These are phyloP conservation scores for Chunga burmeisteri DNA, from an alignment of 2,113 vertebrate genomes.

Conservation along the genomic window DNA sequence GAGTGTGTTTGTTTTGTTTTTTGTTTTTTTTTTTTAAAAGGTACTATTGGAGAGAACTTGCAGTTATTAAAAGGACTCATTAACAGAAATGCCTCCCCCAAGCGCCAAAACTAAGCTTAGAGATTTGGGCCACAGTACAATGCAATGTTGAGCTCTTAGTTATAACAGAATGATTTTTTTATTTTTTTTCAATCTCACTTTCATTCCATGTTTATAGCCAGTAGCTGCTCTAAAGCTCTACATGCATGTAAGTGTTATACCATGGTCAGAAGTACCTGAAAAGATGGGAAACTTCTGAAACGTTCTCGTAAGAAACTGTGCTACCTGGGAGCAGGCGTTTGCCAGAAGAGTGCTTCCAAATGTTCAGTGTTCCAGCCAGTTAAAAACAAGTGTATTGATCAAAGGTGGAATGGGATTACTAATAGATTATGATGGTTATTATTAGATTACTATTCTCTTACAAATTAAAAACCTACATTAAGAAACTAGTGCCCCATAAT, in stretches of 20 bases:
- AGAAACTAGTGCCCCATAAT: background rate
- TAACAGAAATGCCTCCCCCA: background rate
- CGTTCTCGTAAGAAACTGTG: background rate
- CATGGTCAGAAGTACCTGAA: background rate
- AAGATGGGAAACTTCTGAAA: background rate
- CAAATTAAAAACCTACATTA: background rate
- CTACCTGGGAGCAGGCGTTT: background rate
- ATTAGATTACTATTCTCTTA: background rate
- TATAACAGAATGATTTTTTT: background rate
- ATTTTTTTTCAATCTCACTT: background rate
- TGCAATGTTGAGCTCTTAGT: background rate
- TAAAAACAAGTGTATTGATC: background rate
- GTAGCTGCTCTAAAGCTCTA: background rate
- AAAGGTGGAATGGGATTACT: background rate
- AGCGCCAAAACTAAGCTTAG: background rate
- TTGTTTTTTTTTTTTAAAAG: background rate
- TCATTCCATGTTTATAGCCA: background rate
- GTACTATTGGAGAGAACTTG: background rate
- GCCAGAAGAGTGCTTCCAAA: background rate
- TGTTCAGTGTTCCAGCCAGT: background rate
- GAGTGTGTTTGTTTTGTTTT: background rate
- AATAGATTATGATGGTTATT: background rate
- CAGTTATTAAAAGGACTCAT: background rate
- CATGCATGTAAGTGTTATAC: rapidly evolving
- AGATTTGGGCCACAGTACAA: background rate